Base-by-base conservation (phyloP, 2,888 invertebrate species). In the Chydorus sphaericus region DNA sequence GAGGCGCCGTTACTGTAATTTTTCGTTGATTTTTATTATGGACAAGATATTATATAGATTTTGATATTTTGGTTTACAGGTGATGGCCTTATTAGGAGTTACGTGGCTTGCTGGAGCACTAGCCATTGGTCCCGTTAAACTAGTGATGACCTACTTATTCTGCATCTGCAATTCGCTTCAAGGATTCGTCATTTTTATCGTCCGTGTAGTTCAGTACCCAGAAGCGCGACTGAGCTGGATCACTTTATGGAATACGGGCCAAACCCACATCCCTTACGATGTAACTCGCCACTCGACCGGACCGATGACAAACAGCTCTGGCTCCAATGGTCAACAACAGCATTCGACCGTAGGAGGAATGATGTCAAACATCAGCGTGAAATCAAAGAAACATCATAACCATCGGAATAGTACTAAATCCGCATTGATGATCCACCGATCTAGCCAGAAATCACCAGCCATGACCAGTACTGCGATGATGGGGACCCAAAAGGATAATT, bases 141-240 rank as follows among this genome's bases (percentile, higher is more conserved):
- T 65, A 8, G 54, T 61, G 7, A 65, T 68, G 49, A 64, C 65
- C 36, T 68, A 68, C 54, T 51, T 64, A 10, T 68, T 68, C 59
- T 67, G 66, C 61, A 57, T 67, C 7, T 58, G 64, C 36, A 67
- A 66, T 50, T 65, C 67, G 10, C 57, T 65, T 6, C 67, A 67
- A 57, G 68, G 68, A 4, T 65, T 69, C 56, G 61, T 68, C 33
- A 66, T 68, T 31, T 68, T 68, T 57, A 23, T 68, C n/a, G 63
- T 67, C 4, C 61, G 67, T 65, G 44, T 61, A 7, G 57, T 61
- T n/a, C 61, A 60, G 29, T 59, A 58, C 44, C 58, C 60, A 1
- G 60, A 61, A 48, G 61, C 62, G 18, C 57, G 61, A 8, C 53
- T 52, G 18, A 54, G 61, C 14, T 62, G 61, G 59, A 44, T 60